A percentile compares a stretch with the other conserved stretches of the same genome.
Conservation (phyloP, 2,888 invertebrate species). For the Linyphia triangularis region DNA sequence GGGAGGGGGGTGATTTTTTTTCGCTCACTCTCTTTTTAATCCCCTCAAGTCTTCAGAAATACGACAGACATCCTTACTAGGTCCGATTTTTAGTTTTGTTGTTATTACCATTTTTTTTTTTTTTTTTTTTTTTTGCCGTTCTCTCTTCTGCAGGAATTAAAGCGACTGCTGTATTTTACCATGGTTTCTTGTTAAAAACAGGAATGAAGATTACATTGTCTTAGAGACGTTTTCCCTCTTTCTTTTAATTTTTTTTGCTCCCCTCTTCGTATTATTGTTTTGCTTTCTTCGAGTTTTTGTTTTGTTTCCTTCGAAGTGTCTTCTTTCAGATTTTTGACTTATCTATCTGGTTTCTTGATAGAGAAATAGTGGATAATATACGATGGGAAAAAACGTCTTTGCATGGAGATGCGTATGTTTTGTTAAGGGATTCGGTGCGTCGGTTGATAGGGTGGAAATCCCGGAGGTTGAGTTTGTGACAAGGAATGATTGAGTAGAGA, state of each 20-base stretch:
- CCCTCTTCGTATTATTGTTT: background rate
- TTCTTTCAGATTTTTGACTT: conserved; percentile 31
- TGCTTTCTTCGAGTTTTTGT: background rate
- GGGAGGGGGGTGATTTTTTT: conserved; percentile 6
- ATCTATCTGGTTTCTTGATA: conserved; percentile 36
- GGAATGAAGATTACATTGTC: conserved; percentile 73
- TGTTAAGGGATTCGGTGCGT: conserved; percentile 22
- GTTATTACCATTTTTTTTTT: conserved; percentile 41
- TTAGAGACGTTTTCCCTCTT: conserved; percentile 54
- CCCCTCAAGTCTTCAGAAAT: conserved; percentile 71
- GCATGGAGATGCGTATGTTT: conserved; percentile 41
- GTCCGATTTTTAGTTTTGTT: conserved; percentile 55
- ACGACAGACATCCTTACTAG: conserved; percentile 66
- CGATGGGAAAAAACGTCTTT: conserved; percentile 25
- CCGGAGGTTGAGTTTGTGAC: background rate
- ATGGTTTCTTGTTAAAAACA: conserved; percentile 70
- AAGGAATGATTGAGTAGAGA: background rate
- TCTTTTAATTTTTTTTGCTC: conserved; percentile 12
- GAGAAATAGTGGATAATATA: background rate
- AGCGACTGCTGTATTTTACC: conserved; percentile 54
- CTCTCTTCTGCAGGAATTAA: conserved; percentile 58
- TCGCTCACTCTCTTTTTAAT: conserved; percentile 67
- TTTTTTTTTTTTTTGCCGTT: conserved; percentile 18
- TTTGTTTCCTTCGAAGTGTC: too few species aligned
- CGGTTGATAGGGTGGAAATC: conserved; percentile 12